phyloP scores from a whole-genome alignment of 1,140 invertebrate species.

The Nautilus pompilius region DNA sequence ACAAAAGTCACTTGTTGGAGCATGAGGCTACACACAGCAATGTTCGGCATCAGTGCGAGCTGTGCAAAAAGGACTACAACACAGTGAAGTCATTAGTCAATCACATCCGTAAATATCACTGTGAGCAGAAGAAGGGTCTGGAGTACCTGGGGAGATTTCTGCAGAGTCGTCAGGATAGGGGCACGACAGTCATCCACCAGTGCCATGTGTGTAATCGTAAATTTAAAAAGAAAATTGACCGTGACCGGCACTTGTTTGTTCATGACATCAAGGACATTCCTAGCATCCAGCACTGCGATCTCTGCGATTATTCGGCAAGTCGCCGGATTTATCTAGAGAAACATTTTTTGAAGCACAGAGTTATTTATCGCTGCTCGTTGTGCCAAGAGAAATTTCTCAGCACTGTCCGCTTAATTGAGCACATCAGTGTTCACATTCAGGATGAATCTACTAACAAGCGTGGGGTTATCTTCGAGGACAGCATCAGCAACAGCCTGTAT shows the following conservation, averaged over 20 bases:
- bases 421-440: slow-evolving; percentile 35
- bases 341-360: slow-evolving; percentile 50
- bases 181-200: slow-evolving; percentile 48
- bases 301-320: slow-evolving; percentile 51
- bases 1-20: slow-evolving; percentile 53
- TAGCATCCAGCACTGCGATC: slow-evolving; percentile 40
- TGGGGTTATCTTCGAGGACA: slow-evolving; percentile 38
- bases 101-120: slow-evolving; percentile 54
- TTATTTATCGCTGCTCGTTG: slow-evolving; percentile 40
- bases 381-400: slow-evolving; percentile 41
- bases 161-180: slow-evolving; percentile 17
- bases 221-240: slow-evolving; percentile 55
- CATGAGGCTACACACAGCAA: slow-evolving; percentile 49
- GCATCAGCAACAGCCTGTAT: slow-evolving; percentile 41
- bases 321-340: slow-evolving; percentile 49
- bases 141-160: slow-evolving; percentile 45
- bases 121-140: slow-evolving; percentile 30
- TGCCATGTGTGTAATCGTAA: slow-evolving; percentile 56
- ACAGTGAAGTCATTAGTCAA: slow-evolving; percentile 53
- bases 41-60: slow-evolving; percentile 40
- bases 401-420: slow-evolving; percentile 42
- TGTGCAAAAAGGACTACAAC: slow-evolving; percentile 54
- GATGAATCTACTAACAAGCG: slow-evolving; percentile 16
- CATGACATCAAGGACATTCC: slow-evolving; percentile 49
- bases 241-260: slow-evolving; percentile 53